Base-by-base conservation (phyloP, 2,797 vertebrate genomes). In the Parotocinclus haroldoi region DNA sequence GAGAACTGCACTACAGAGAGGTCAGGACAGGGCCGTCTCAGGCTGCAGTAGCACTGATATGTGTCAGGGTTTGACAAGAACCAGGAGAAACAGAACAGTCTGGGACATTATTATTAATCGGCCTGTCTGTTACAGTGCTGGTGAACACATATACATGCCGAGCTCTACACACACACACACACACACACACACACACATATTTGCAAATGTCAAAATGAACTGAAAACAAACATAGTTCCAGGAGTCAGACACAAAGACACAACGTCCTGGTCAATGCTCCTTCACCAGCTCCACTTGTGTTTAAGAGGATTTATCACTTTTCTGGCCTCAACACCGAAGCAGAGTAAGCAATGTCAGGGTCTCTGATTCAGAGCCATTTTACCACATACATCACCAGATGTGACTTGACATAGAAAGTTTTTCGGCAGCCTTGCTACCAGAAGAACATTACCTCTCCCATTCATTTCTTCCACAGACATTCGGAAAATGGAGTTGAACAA, bases 61-160 rank as follows among this genome's bases (percentile, higher is more conserved):
- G 42, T 58, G 63, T 46, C 53, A 59, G 49, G 49, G 54, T 63
- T 54, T 63, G 49, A 61, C 40, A 63, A 66, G 56, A 57, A 55
- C 75, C 75, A 73, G 63, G 69, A 70, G 71, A 55, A 51, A 69
- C 44, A 46, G 44, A 52, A 16, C 27, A 53, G 14, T 7, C 59
- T 54, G 61, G 39, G 52, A 65, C 57, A 63, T 76, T 73, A 63
- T 76, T 73, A 63, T 65, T 69, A 65, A 56, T 54, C 67, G 63
- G 63, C 50, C 59, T 60, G 49, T 61, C 27, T 67, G 49, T 19
- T 40, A 69, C 42, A 66, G 53, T 16, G 42, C 42, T 27, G 58
- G 58, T 37, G 56, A 71, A 63, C 45, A 60, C 54, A 39, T 27
- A 5, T 27, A 27, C 27, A 27, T 5, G 27, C 27, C 5, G 27